Evolutionary conservation across 2,797 vertebrate species (phyloP).

Genomic region (Vireo griseus): DNA sequence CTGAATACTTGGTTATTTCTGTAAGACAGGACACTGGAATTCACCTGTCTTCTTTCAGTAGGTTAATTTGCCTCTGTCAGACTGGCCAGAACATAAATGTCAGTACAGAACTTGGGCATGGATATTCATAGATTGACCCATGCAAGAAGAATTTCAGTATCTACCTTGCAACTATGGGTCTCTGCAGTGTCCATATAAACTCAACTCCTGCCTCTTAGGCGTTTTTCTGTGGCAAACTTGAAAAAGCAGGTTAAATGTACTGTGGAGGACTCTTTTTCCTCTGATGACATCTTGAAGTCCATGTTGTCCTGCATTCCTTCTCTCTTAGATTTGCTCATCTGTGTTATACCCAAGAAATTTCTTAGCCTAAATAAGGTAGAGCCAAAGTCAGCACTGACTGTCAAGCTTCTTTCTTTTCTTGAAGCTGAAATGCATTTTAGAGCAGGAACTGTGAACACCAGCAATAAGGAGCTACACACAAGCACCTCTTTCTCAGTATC

Average conservation of each 20-base stretch:
- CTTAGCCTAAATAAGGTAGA: neutral
- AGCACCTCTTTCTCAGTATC: neutral
- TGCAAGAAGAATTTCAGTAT: neutral
- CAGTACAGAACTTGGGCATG: neutral
- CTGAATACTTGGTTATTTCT: neutral
- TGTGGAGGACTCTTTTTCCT: slow-evolving; percentile 83
- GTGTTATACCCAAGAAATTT: slow-evolving; percentile 81
- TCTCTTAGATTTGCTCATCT: slow-evolving; percentile 81
- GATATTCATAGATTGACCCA: neutral
- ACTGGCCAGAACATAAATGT: neutral
- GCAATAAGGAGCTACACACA: neutral
- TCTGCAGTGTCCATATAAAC: neutral
- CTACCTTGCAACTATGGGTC: neutral
- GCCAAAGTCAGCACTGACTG: neutral
- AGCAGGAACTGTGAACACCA: neutral
- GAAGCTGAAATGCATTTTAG: neutral
- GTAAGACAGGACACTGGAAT: neutral
- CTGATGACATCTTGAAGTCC: slow-evolving; percentile 82
- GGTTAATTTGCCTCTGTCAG: neutral
- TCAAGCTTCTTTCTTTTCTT: neutral
- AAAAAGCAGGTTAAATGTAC: slow-evolving; percentile 86
- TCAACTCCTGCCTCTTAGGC: slow-evolving; percentile 62
- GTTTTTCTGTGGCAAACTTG: slow-evolving; percentile 84
- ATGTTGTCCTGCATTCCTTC: slow-evolving; percentile 78
- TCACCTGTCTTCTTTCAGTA: neutral